A percentile compares a stretch with the other conserved stretches of the same genome.
Evolutionary conservation across 2,888 invertebrate genomes (phyloP).

Genomic region (Microdon myrmicae): DNA sequence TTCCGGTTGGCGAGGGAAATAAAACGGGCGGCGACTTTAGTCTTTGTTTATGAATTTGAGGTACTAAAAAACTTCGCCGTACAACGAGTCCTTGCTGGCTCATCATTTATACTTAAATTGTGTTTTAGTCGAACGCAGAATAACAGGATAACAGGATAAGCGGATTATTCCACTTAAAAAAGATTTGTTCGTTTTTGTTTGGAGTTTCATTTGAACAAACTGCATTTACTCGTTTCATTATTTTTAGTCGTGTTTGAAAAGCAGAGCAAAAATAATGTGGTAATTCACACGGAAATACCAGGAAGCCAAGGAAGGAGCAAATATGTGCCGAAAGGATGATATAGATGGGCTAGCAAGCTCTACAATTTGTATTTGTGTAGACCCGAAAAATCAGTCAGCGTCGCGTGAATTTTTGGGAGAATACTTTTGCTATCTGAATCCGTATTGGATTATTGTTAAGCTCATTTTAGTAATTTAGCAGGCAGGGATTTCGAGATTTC

Average conservation of each 20-base stretch:
- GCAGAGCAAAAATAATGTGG: conserved; percentile 42
- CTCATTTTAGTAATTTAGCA: conserved; percentile 49
- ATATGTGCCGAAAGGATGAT: conserved; percentile 21
- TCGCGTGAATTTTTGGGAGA: conserved; percentile 40
- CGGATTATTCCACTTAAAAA: conserved; percentile 52
- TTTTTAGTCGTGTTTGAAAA: neutral
- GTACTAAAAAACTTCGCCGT: conserved; percentile 7
- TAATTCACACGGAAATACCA: conserved; percentile 40
- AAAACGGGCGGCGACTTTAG: no score
- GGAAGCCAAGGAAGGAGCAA: neutral
- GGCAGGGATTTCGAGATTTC: conserved; percentile 12
- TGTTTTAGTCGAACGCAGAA: conserved; percentile 46
- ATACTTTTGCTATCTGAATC: conserved; percentile 36
- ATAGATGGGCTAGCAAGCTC: conserved; percentile 8
- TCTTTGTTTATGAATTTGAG: conserved; percentile 48
- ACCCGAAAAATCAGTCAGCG: conserved; percentile 24
- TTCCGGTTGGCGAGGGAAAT: neutral
- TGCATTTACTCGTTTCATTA: neutral
- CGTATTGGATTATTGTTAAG: conserved; percentile 45
- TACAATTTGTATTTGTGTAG: conserved; percentile 17
- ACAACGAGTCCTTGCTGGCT: conserved; percentile 20
- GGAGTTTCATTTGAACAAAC: conserved; percentile 15
- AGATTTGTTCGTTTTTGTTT: conserved; percentile 50
- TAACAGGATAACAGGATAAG: conserved; percentile 44
- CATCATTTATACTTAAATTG: conserved; percentile 51